These are phyloP conservation scores for Tetragonula clypearis DNA, from an alignment of 1,140 invertebrate species.

Conservation along the genomic window DNA sequence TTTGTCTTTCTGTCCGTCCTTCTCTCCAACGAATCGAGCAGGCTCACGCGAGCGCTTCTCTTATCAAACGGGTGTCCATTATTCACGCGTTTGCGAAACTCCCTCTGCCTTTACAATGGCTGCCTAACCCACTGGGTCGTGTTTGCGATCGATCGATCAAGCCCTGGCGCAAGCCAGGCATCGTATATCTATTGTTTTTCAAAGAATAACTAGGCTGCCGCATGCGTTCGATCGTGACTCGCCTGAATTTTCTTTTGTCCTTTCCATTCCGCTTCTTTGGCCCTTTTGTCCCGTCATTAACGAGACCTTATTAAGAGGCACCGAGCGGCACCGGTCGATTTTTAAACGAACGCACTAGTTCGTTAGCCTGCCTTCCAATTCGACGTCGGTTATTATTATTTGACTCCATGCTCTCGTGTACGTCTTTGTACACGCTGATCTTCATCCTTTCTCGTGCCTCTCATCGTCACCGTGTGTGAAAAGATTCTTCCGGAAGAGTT, in stretches of 20 bases:
- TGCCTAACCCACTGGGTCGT: slow-evolving; percentile 51
- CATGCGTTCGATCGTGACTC: slow-evolving; percentile 50
- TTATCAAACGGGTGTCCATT: slow-evolving; percentile 79
- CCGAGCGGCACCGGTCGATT: neutral
- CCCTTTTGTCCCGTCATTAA: slow-evolving; percentile 39
- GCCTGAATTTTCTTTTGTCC: slow-evolving; percentile 50
- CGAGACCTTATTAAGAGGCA: slow-evolving; percentile 38
- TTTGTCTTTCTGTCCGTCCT: neutral
- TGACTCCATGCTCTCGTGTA: neutral
- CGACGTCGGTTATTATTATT: slow-evolving; percentile 22
- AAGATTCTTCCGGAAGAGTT: neutral
- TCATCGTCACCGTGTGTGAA: neutral
- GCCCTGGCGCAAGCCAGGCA: slow-evolving; percentile 19
- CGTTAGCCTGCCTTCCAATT: slow-evolving; percentile 37
- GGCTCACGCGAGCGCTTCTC: slow-evolving; percentile 75
- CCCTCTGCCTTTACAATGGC: slow-evolving; percentile 66
- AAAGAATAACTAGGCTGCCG: slow-evolving; percentile 56
- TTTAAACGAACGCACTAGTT: slow-evolving; percentile 22
- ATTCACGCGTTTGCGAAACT: slow-evolving; percentile 73
- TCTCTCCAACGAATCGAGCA: slow-evolving; percentile 69
- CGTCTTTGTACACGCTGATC: neutral
- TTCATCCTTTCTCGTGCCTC: no score
- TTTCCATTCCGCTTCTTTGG: slow-evolving; percentile 24
- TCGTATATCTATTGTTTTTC: slow-evolving; percentile 61
- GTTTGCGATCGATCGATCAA: slow-evolving; percentile 60